These are phyloP conservation scores for Falco naumanni DNA, from an alignment of 2,797 vertebrate genomes.

Conservation along the genomic window DNA sequence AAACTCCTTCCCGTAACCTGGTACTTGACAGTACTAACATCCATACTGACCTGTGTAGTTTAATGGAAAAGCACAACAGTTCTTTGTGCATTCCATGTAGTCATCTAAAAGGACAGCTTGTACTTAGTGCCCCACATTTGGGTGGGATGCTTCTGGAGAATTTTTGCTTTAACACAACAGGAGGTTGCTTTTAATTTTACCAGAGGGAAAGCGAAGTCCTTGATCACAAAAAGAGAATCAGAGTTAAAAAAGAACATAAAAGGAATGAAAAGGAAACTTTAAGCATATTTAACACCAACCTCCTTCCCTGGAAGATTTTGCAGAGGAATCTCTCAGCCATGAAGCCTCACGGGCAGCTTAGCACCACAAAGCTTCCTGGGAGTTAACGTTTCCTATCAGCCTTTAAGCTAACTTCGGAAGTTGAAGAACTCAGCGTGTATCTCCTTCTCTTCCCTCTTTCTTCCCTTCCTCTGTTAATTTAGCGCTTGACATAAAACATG, in stretches of 20 bases:
- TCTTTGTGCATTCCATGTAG: background rate
- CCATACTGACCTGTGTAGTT: background rate
- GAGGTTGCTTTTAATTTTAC: background rate
- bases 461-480: background rate
- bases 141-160: background rate
- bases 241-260: background rate
- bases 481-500: background rate
- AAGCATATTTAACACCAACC: background rate
- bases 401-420: background rate
- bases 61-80: background rate
- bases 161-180: background rate
- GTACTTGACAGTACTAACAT: background rate
- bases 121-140: background rate
- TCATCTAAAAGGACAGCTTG: background rate
- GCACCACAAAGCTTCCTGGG: accelerated
- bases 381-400: background rate
- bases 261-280: background rate
- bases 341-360: background rate
- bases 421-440: background rate
- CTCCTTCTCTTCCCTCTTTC: background rate
- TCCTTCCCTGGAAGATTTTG: background rate
- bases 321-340: background rate
- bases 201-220: background rate
- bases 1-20: background rate
- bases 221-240: background rate